Evolutionary conservation across 2,113 vertebrate genomes (phyloP).

Genomic region (Anhinga anhinga): DNA sequence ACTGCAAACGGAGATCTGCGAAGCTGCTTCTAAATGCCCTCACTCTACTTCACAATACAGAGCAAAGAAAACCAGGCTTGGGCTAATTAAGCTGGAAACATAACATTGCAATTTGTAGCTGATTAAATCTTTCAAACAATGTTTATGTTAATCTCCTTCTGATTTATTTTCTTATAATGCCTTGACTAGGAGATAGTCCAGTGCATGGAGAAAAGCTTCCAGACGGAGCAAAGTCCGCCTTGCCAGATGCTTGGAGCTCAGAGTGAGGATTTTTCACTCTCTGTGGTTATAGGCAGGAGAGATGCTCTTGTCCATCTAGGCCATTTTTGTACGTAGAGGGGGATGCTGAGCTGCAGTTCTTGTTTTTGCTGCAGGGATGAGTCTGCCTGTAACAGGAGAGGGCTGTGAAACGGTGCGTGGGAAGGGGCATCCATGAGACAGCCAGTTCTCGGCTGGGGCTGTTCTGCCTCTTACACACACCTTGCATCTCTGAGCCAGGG

Average conservation of each 20-base stretch:
- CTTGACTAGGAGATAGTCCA: not conserved
- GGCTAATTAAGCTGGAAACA: slow-evolving; percentile 18
- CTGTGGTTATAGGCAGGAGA: not conserved
- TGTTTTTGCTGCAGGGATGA: not conserved
- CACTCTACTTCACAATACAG: not conserved
- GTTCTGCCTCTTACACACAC: not conserved
- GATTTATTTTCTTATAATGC: not conserved
- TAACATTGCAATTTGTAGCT: not conserved
- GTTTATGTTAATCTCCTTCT: slow-evolving; percentile 14
- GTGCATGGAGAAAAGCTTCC: not conserved
- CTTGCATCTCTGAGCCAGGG: not conserved
- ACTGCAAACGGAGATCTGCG: not conserved
- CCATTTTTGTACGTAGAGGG: not conserved
- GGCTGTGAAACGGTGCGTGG: not conserved
- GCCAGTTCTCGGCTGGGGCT: not conserved
- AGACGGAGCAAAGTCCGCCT: not conserved
- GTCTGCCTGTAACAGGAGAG: not conserved
- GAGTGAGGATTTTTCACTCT: not conserved
- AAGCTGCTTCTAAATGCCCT: not conserved
- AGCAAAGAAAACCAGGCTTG: not conserved
- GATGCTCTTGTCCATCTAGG: not conserved
- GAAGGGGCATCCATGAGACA: not conserved
- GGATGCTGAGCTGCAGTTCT: not conserved
- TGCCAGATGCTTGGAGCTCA: not conserved
- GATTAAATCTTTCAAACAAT: slow-evolving; percentile 35